Percentiles rank a stretch among this genome's conserved stretches.
These are phyloP conservation scores for Ceratina australensis DNA, from an alignment of 1,140 invertebrate species.

Conservation along the genomic window DNA sequence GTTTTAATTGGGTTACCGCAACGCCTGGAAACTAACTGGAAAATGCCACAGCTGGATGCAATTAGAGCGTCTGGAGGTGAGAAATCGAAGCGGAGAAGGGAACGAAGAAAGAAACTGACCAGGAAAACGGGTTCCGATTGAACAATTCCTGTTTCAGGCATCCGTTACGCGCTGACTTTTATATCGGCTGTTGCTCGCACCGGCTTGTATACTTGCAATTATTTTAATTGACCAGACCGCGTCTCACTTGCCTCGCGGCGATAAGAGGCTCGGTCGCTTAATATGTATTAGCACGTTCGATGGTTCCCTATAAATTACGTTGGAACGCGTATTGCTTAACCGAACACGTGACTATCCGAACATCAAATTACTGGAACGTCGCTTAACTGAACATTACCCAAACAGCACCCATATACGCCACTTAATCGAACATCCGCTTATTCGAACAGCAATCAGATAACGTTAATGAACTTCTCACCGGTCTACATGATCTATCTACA, in stretches of 20 bases:
- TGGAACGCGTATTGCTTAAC: not conserved
- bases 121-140: not conserved
- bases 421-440: conserved; percentile 28
- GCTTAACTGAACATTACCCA: conserved; percentile 27
- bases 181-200: too few relatives aligned
- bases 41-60: conserved; percentile 47
- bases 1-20: conserved; percentile 56
- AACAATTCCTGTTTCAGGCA: not conserved
- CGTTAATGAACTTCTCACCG: conserved; percentile 12
- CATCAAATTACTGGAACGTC: not conserved
- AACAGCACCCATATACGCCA: not conserved
- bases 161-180: not conserved
- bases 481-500: not conserved
- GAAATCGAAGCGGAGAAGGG: not conserved
- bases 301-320: not conserved
- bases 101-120: not conserved
- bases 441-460: conserved; percentile 12
- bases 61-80: conserved; percentile 30
- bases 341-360: conserved; percentile 8
- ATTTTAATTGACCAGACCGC: too few relatives aligned
- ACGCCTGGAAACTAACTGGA: conserved; percentile 41
- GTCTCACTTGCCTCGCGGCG: too few relatives aligned
- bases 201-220: not conserved
- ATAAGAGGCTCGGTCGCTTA: too few relatives aligned
- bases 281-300: too few relatives aligned